phyloP scores from a whole-genome alignment of 1,140 invertebrate genomes.

The Anastatus disparis region DNA sequence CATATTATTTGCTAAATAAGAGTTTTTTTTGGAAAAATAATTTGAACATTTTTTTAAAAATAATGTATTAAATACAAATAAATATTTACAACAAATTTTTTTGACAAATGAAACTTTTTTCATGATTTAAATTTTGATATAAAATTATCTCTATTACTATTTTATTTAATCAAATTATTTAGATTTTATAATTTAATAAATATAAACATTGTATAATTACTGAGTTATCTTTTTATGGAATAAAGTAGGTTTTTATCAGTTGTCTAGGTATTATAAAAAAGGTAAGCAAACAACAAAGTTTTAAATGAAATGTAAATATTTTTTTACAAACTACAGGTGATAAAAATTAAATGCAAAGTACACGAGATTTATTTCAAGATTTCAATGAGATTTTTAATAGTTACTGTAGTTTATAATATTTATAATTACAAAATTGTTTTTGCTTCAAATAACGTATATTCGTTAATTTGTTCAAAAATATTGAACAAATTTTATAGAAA shows the following conservation, averaged over 20 bases:
- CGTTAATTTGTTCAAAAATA: too few relatives aligned
- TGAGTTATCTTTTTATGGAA: not conserved
- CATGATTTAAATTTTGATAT: too few relatives aligned
- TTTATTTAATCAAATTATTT: slow-evolving; percentile 2
- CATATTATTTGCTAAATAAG: not conserved
- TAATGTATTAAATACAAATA: too few relatives aligned
- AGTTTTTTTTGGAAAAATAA: too few relatives aligned
- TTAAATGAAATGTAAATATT: not conserved
- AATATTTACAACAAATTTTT: too few relatives aligned
- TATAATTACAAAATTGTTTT: not conserved
- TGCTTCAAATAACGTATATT: not conserved
- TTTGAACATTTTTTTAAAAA: too few relatives aligned
- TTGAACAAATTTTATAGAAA: too few relatives aligned
- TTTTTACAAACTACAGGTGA: slow-evolving; percentile 10
- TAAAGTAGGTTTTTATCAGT: not conserved
- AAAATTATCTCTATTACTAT: too few relatives aligned
- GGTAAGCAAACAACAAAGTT: not conserved
- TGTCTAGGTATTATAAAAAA: not conserved
- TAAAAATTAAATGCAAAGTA: slow-evolving; percentile 23
- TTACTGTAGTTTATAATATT: not conserved
- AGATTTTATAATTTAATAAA: not conserved
- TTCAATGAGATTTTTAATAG: too few relatives aligned
- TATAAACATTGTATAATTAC: not conserved
- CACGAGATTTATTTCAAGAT: slow-evolving; percentile 16
- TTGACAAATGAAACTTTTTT: too few relatives aligned